These are phyloP conservation scores for Gobio gobio DNA, from an alignment of 2,113 vertebrate species.

Conservation along the genomic window DNA sequence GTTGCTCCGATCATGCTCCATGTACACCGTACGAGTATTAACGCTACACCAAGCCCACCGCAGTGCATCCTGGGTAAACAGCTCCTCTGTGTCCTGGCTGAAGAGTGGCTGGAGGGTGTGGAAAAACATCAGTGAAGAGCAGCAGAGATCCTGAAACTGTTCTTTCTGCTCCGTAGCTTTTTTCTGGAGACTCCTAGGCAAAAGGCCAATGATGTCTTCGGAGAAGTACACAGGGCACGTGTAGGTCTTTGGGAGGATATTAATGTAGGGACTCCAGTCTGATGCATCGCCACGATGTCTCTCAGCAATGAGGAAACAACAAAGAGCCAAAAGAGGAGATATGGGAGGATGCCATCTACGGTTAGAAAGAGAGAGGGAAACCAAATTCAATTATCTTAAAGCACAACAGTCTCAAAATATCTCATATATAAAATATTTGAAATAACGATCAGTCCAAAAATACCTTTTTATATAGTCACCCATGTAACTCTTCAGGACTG, in stretches of 20 bases:
- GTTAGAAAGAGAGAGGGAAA: background rate
- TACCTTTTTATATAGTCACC: conserved; percentile 84
- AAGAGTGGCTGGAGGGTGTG: conserved; percentile 86
- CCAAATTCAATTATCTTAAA: background rate
- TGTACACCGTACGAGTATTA: conserved; percentile 92
- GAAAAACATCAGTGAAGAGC: conserved; percentile 78
- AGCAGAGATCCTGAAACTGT: conserved; percentile 72
- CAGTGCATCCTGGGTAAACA: conserved; percentile 83
- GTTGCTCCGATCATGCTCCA: conserved; percentile 72
- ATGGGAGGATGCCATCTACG: conserved; percentile 72
- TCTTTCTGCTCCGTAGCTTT: conserved; percentile 79
- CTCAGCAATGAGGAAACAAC: conserved; percentile 88
- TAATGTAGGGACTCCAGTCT: conserved; percentile 87
- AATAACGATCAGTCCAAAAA: background rate
- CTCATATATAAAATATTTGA: conserved; percentile 27
- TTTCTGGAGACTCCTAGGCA: conserved; percentile 74
- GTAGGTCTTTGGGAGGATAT: conserved; percentile 83
- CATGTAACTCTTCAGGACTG: conserved; percentile 84
- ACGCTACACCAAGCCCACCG: conserved; percentile 95
- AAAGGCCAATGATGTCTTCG: conserved; percentile 67
- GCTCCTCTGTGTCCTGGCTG: conserved; percentile 61
- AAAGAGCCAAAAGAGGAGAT: conserved; percentile 86
- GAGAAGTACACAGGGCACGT: conserved; percentile 84
- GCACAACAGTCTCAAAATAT: background rate
- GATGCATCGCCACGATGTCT: conserved; percentile 77